Evolutionary conservation across 2,888 invertebrate genomes (phyloP).

Genomic region (Luperina nickerlii): DNA sequence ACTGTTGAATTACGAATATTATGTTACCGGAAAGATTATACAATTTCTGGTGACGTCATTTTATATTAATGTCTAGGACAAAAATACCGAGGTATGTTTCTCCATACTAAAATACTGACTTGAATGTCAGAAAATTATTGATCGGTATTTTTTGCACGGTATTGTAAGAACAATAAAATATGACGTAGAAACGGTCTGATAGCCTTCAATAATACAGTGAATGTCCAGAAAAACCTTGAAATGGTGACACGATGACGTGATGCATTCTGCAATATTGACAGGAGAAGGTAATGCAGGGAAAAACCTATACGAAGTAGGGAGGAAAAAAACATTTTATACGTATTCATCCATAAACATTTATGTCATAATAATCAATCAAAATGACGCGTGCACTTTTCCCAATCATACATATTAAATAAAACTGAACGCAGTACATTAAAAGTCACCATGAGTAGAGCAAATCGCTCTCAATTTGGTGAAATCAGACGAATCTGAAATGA

Average conservation of each 20-base stretch:
- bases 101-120: background rate
- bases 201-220: constrained; percentile 6
- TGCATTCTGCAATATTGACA: constrained; percentile 4
- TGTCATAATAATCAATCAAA: constrained; percentile 4
- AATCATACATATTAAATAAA: constrained; percentile 36
- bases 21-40: constrained; percentile 29
- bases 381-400: constrained; percentile 15
- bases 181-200: background rate
- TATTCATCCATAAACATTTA: background rate
- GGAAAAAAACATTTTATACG: background rate
- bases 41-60: constrained; percentile 23
- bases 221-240: constrained; percentile 22
- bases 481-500: constrained; percentile 66
- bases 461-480: constrained; percentile 62
- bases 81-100: background rate
- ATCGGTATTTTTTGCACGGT: background rate
- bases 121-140: background rate
- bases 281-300: constrained; percentile 10
- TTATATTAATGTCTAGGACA: background rate
- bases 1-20: constrained; percentile 44
- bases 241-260: constrained; percentile 7
- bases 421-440: constrained; percentile 25
- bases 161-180: background rate
- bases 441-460: constrained; percentile 45
- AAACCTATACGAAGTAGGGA: background rate